phyloP scores from a whole-genome alignment of 2,113 vertebrate genomes.

The Anser brachyrhynchus region DNA sequence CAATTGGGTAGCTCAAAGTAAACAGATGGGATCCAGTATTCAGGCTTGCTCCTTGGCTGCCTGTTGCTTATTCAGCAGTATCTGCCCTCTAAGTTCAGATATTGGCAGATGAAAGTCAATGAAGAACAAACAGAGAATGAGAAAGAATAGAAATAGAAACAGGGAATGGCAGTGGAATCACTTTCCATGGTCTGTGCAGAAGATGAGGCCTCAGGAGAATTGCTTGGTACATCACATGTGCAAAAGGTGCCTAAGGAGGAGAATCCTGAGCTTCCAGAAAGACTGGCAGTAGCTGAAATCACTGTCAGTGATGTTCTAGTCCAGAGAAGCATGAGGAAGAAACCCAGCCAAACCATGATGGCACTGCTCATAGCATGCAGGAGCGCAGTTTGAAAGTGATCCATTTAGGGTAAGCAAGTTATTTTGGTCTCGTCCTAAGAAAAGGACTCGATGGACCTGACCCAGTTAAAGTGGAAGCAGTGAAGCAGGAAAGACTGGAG shows the following conservation, averaged over 20 bases:
- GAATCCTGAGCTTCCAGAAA: background rate
- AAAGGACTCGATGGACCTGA: background rate
- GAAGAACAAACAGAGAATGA: background rate
- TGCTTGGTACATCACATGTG: background rate
- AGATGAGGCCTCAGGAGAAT: background rate
- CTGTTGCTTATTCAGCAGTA: slow-evolving; percentile 8
- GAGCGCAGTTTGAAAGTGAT: background rate
- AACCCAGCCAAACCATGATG: background rate
- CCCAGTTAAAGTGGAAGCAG: background rate
- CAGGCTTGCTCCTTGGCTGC: background rate
- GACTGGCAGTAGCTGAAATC: background rate
- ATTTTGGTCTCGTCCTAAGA: background rate
- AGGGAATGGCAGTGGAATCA: background rate
- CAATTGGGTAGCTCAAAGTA: slow-evolving; percentile 6
- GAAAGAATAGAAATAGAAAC: background rate
- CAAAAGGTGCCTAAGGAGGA: background rate
- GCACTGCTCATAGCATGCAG: background rate
- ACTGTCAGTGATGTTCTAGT: background rate
- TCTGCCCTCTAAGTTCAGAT: background rate
- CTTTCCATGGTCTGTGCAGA: background rate
- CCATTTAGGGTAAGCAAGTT: background rate
- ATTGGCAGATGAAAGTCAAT: background rate
- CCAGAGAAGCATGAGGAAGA: background rate
- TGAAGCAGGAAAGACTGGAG: background rate
- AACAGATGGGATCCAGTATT: background rate